phyloP scores from a whole-genome alignment of 2,888 invertebrate species.

The Caenorhabditis doughertyi region DNA sequence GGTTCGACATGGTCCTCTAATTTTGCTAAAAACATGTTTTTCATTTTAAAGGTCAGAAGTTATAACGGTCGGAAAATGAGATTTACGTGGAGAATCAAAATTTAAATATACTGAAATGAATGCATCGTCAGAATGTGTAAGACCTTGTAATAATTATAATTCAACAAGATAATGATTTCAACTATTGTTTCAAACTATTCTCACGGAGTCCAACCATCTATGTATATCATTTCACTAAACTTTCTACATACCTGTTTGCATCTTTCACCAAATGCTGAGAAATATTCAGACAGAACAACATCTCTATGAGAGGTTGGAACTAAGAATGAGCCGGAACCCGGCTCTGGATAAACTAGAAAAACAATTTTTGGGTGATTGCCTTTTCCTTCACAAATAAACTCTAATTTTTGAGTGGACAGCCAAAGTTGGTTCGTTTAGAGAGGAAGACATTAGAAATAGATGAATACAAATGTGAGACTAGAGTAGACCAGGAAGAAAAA shows the following conservation, averaged over 20 bases:
- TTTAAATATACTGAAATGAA: no score
- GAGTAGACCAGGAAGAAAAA: conserved; percentile 13
- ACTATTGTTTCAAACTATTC: no score
- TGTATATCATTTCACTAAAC: neutral
- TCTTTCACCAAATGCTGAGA: conserved; percentile 13
- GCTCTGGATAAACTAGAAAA: conserved; percentile 29
- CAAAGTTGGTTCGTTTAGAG: conserved; percentile 29
- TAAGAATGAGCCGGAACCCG: conserved; percentile 8
- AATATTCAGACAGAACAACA: conserved; percentile 52
- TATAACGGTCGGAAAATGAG: neutral
- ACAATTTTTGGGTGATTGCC: conserved; percentile 49
- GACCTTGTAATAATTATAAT: no score
- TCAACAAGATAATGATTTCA: no score
- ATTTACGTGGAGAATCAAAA: no score
- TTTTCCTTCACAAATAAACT: conserved; percentile 31
- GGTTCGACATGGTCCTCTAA: conserved; percentile 37
- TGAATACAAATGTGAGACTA: conserved; percentile 20
- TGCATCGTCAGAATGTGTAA: no score
- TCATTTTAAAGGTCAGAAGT: neutral
- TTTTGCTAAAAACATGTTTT: conserved; percentile 22
- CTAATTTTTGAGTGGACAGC: conserved; percentile 31
- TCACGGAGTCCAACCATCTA: neutral
- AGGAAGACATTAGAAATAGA: conserved; percentile 50
- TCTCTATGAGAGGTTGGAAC: neutral
- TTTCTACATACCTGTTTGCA: conserved; percentile 29